Evolutionary conservation across 2,888 invertebrate genomes (phyloP).

Genomic region (Acholoe squamosa): DNA sequence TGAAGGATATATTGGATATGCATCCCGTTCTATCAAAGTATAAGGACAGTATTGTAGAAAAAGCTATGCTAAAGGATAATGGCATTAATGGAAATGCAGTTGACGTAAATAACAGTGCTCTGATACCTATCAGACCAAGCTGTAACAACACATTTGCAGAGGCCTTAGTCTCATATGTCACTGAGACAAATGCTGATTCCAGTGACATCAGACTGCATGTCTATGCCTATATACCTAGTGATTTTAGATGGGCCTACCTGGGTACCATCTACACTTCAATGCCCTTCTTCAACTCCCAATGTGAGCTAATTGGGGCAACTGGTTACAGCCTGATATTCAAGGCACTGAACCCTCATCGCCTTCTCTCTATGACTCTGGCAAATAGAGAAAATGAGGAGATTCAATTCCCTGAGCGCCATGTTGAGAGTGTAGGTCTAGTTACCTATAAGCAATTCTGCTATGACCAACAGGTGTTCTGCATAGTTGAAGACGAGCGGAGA

Average conservation of each 20-base stretch:
- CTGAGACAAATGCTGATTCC: not conserved
- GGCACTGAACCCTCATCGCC: not conserved
- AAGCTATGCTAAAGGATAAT: not conserved
- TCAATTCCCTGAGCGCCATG: not conserved
- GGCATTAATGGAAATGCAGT: not conserved
- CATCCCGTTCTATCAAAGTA: not conserved
- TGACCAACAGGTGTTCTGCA: slow-evolving; percentile 41
- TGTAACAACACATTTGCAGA: not conserved
- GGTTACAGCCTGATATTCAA: slow-evolving; percentile 24
- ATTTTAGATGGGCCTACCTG: not conserved
- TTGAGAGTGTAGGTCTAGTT: slow-evolving; percentile 13
- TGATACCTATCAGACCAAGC: not conserved
- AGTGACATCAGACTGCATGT: slow-evolving; percentile 25
- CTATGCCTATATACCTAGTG: slow-evolving; percentile 1
- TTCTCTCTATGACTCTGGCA: slow-evolving; percentile 13
- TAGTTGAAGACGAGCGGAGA: slow-evolving; percentile 45
- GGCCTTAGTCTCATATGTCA: not conserved
- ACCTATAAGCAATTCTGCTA: slow-evolving; percentile 54
- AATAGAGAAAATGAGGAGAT: slow-evolving; percentile 27
- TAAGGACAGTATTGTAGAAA: not conserved
- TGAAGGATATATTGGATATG: not conserved
- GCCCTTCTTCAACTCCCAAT: slow-evolving; percentile 7
- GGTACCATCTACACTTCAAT: slow-evolving; percentile 14
- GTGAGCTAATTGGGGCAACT: not conserved
- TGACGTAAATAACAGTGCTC: not conserved